Conservation (phyloP, 2,888 invertebrate species). For the Dynastes maya region DNA sequence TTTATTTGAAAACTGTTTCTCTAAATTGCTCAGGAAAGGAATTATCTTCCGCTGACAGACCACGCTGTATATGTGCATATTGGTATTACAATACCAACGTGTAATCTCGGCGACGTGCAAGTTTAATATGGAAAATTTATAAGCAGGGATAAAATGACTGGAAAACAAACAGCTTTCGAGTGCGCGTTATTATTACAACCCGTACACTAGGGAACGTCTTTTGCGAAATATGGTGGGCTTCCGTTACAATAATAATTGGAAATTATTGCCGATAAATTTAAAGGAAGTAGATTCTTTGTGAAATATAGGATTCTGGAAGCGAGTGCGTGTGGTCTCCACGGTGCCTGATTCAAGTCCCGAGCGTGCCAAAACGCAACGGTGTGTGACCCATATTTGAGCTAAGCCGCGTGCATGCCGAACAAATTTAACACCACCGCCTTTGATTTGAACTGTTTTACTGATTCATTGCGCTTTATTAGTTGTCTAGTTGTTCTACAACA, state of each 20-base stretch:
- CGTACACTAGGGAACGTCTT: background rate
- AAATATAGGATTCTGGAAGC: conserved; percentile 39
- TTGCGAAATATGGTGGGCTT: conserved; percentile 8
- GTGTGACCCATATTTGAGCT: conserved; percentile 65
- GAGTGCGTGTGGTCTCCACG: conserved; percentile 66
- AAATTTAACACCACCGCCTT: conserved; percentile 66
- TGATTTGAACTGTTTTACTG: conserved; percentile 64
- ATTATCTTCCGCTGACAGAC: no score
- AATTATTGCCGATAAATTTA: conserved; percentile 28
- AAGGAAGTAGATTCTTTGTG: conserved; percentile 34
- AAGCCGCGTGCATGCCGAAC: conserved; percentile 63
- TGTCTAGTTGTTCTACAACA: conserved; percentile 54
- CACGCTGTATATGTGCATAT: no score
- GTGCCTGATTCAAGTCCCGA: conserved; percentile 64
- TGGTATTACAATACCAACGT: background rate
- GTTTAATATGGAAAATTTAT: background rate
- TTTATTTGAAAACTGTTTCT: no score
- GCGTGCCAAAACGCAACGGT: conserved; percentile 66
- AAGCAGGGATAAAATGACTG: background rate
- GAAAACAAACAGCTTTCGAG: background rate
- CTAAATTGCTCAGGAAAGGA: no score
- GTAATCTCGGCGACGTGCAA: background rate
- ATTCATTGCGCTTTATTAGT: conserved; percentile 65
- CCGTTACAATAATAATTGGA: conserved; percentile 20
- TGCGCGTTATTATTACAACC: background rate